These are phyloP conservation scores for Apeltes quadracus DNA, from an alignment of 2,113 vertebrate genomes.

Conservation along the genomic window DNA sequence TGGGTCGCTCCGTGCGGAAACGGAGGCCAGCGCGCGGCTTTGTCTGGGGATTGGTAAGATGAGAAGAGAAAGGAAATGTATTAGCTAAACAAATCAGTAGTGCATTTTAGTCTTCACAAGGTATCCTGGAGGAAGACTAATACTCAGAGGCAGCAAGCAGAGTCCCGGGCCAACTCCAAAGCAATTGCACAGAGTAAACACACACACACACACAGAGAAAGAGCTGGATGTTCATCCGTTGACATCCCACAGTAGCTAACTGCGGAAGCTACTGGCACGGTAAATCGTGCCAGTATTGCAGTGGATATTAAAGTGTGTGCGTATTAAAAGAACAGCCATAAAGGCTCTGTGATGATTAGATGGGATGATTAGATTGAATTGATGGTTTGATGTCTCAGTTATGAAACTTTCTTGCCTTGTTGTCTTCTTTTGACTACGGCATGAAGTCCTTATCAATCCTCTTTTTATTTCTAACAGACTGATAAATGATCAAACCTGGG, in stretches of 20 bases:
- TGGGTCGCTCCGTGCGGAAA: conserved; percentile 30
- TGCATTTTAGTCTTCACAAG: conserved; percentile 62
- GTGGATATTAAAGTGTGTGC: conserved; percentile 15
- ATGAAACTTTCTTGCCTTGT: neutral
- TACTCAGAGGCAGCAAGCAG: conserved; percentile 45
- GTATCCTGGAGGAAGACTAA: conserved; percentile 63
- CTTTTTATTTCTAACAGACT: neutral
- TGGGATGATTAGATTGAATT: conserved; percentile 22
- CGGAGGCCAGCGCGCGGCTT: conserved; percentile 7
- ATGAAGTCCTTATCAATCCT: neutral
- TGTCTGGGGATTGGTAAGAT: conserved; percentile 41
- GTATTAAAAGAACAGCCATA: conserved; percentile 21
- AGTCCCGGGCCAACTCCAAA: conserved; percentile 44
- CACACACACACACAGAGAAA: conserved; percentile 22
- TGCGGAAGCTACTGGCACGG: conserved; percentile 43
- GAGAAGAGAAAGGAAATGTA: conserved; percentile 54
- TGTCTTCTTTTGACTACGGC: neutral
- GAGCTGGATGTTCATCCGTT: conserved; percentile 19
- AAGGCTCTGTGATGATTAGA: conserved; percentile 7
- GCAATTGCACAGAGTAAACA: conserved; percentile 15
- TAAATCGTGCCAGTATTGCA: conserved; percentile 69
- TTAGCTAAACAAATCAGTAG: conserved; percentile 79
- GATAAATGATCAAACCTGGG: neutral
- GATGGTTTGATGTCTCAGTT: neutral
- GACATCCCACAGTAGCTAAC: conserved; percentile 43